Base-by-base conservation (phyloP, 1,140 invertebrate genomes). In the Macrobrachium rosenbergii region DNA sequence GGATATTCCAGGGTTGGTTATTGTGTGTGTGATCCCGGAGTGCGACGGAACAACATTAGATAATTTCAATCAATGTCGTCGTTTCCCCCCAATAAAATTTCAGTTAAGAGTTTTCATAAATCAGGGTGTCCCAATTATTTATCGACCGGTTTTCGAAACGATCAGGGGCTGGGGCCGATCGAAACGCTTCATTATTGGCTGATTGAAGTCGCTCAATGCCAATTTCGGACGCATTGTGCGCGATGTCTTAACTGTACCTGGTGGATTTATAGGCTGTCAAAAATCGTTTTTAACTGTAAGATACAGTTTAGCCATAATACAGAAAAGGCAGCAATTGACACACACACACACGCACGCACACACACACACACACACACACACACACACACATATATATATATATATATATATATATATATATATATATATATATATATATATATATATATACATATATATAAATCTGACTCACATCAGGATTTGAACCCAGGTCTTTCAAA, bases 61-160 rank as follows among this genome's bases (percentile, higher is more conserved):
- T 83, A 83, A 83, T 83, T 83, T 83, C 82, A 83, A 83, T 83
- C 82, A 83, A 72, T 83, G 82, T 83, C 82, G 59, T 58, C 60
- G 28, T 63, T 76, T 73, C 76, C 69, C 76, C 69, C 82, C 82
- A 76, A 83, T 83, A 83, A 83, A 83, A 83, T 83, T 83, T 83
- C 82, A 83, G 82, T 83, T 83, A 83, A 3, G 69, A 59, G 82
- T 76, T 83, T 75, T 83, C 82, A 83, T 83, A 83, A 83, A 83
- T 83, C 82, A 83, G 37, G 69, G 69, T 28, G 21, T 17, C 69
- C 7, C 12, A 37, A 37, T 37, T 37, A 37, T 52, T 52, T 52
- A 52, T 52, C 52, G 52, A 52, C 52, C 52, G 52, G 52, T 52
- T 52, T 52, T 52, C 52, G 52, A 52, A 73, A 60, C 76, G 69